These are phyloP conservation scores for Cynopterus brachyotis DNA, from an alignment of 2,113 vertebrate species.

Conservation along the genomic window DNA sequence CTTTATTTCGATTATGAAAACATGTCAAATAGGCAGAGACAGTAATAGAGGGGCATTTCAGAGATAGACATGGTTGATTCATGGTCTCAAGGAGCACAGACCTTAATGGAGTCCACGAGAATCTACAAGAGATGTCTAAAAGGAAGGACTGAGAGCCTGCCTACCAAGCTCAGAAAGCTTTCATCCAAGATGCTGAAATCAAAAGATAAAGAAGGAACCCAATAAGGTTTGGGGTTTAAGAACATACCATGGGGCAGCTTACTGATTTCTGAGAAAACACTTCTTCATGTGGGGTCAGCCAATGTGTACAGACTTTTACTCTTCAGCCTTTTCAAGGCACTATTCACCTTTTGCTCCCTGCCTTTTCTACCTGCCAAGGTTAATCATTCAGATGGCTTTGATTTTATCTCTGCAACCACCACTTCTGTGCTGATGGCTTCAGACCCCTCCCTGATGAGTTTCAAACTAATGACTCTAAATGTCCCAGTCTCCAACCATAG, in stretches of 20 bases:
- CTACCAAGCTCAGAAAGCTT: neutral
- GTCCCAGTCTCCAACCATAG: neutral
- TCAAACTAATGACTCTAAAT: conserved; percentile 31
- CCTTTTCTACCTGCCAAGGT: neutral
- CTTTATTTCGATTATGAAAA: neutral
- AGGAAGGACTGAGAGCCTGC: neutral
- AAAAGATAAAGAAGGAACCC: neutral
- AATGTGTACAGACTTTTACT: neutral
- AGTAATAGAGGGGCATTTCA: neutral
- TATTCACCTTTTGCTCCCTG: neutral
- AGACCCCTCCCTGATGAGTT: neutral
- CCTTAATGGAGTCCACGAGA: neutral
- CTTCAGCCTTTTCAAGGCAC: neutral
- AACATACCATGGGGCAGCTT: neutral
- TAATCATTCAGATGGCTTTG: neutral
- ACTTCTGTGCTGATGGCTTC: neutral
- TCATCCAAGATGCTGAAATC: neutral
- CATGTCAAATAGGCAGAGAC: neutral
- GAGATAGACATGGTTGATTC: neutral
- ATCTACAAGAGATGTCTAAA: neutral
- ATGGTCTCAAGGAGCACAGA: neutral
- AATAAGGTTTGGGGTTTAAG: neutral
- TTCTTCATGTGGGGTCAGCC: neutral
- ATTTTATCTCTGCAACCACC: neutral
- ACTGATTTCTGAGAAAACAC: neutral